Evolutionary conservation across 2,797 vertebrate genomes (phyloP), one percentile per base, ranked within the genome.

Genomic region (Eremophila alpestris): DNA sequence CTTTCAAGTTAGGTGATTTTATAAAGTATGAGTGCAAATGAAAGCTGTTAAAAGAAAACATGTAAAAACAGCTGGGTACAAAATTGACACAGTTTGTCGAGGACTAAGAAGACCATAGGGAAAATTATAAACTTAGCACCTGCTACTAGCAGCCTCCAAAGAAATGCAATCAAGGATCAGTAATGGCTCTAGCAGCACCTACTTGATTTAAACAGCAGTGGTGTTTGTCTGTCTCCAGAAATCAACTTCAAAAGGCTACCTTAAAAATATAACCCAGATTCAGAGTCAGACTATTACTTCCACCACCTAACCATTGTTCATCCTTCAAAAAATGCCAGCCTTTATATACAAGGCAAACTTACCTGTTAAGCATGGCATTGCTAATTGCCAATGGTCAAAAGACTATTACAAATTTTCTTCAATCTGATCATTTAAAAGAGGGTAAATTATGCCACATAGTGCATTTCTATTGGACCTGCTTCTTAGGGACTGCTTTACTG

Each of bases 121-220:
- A 96, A 97, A 95, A 95, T 97, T 98, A 97, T 97, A 98, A 98
- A 98, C 94, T 97, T 97, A 97, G 98, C 97, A 98, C 97, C 97
- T 98, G 98, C 98, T 98, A 98, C 97, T 97, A 97, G 96, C 94
- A 95, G 94, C 94, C 87, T 93, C 94, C 86, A 87, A 87, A 79
- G 59, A 69, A 80, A 78, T 84, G 64, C 55, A 90, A 81, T 84
- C 78, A 83, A 84, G 82, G 91, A 89, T 65, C 56, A 92, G 48
- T 58, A 90, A 92, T 77, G 73, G 17, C 69, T 51, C 43, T 89
- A 84, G 58, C 79, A 84, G 43, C 69, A 79, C 46, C 94, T 96
- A 65, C 5, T 63, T 79, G 55, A 74, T 80, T 85, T 76, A 70
- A 93, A 84, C 29, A 84, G 59, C 69, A 92, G 71, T n/a, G n/a